A percentile compares a stretch with the other conserved stretches of the same genome.
phyloP scores from a whole-genome alignment of 1,140 invertebrate species.

The Halictus rubicundus region DNA sequence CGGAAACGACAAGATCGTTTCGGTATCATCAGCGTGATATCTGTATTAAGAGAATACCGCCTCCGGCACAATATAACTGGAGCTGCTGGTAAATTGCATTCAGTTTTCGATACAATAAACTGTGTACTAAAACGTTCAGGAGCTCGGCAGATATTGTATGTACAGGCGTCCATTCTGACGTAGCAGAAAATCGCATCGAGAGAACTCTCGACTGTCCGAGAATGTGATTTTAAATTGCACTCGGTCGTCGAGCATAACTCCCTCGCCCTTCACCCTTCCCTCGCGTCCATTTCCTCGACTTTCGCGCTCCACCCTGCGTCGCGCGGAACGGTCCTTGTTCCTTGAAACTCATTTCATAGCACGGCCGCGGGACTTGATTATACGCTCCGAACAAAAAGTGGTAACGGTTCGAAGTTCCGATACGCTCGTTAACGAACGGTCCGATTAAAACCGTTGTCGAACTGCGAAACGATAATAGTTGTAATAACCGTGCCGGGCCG shows the following conservation, averaged over 20 bases:
- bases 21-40: not conserved
- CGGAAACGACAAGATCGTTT: too few relatives aligned
- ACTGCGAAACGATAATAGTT: conserved; percentile 7
- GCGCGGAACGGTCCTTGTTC: not conserved
- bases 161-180: not conserved
- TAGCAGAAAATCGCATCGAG: conserved; percentile 4
- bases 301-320: not conserved
- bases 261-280: too few relatives aligned
- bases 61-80: not conserved
- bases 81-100: conserved; percentile 5
- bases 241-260: not conserved
- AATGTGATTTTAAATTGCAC: conserved; percentile 17
- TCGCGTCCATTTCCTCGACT: too few relatives aligned
- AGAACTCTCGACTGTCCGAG: not conserved
- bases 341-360: conserved; percentile 6
- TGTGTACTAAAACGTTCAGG: not conserved
- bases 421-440: conserved; percentile 14
- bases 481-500: not conserved
- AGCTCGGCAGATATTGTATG: not conserved
- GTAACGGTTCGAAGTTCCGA: not conserved
- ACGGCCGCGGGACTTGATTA: not conserved
- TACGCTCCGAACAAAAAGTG: not conserved
- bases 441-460: not conserved
- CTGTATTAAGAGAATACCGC: too few relatives aligned
- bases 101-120: not conserved